phyloP scores from a whole-genome alignment of 2,888 invertebrate species.

The Nipponacmea schrenckii region DNA sequence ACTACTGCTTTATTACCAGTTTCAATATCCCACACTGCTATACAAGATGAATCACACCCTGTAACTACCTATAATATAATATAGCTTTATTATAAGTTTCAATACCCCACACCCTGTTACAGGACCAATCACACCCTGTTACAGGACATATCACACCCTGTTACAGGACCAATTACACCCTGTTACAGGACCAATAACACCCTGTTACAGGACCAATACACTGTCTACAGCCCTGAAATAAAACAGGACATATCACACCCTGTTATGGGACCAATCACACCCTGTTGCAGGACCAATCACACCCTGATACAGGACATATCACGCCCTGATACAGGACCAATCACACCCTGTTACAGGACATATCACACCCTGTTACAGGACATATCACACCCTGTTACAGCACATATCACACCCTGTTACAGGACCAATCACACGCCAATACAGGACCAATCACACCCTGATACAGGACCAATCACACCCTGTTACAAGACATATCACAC shows the following conservation, averaged over 20 bases:
- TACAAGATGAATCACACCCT: conserved; percentile 87
- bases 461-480: too few species aligned
- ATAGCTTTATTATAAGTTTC: conserved; percentile 72
- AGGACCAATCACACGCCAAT: too few species aligned
- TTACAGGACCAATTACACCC: conserved; percentile 87
- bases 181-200: conserved; percentile 88
- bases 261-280: conserved; percentile 77
- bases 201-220: conserved; percentile 85
- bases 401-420: too few species aligned
- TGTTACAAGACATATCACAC: too few species aligned
- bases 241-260: conserved; percentile 89
- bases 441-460: too few species aligned
- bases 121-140: conserved; percentile 89
- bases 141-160: conserved; percentile 89
- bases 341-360: too few species aligned
- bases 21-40: conserved; percentile 88
- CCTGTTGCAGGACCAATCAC: too few species aligned
- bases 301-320: too few species aligned
- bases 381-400: too few species aligned
- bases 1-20: conserved; percentile 71
- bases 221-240: too few species aligned
- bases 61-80: conserved; percentile 75
- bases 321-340: too few species aligned
- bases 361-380: too few species aligned
- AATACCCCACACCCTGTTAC: conserved; percentile 88